Conservation (phyloP, 1,140 invertebrate species). For the Popillia japonica region DNA sequence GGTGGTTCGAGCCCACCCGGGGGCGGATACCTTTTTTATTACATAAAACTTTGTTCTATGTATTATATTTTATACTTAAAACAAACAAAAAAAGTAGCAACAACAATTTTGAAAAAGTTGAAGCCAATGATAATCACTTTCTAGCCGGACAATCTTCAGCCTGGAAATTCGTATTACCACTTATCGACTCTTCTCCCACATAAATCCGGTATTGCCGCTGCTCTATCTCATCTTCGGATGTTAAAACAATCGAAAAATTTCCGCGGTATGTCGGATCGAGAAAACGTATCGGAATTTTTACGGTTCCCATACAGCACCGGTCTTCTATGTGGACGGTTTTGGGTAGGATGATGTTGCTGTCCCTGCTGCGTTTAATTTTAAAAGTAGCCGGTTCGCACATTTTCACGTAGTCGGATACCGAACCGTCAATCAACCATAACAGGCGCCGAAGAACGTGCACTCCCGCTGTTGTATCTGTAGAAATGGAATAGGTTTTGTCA, state of each 20-base stretch:
- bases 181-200: too few relatives aligned
- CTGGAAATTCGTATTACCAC: too few relatives aligned
- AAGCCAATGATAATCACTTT: too few relatives aligned
- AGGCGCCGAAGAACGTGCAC: constrained; percentile 41
- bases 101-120: too few relatives aligned
- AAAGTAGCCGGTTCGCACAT: neutral
- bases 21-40: constrained; percentile 67
- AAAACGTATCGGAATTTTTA: neutral
- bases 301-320: neutral
- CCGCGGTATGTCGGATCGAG: neutral
- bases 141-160: too few relatives aligned
- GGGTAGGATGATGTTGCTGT: neutral
- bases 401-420: neutral
- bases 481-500: neutral
- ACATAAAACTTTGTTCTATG: too few relatives aligned
- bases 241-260: neutral
- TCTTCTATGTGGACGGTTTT: neutral
- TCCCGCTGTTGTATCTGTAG: constrained; percentile 44
- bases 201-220: neutral
- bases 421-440: neutral
- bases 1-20: constrained; percentile 86
- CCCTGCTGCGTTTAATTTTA: neutral
- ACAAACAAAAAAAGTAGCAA: too few relatives aligned
- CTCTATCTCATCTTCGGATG: neutral
- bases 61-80: too few relatives aligned